Conservation (phyloP, 2,888 invertebrate species). For the Xanthia icteritia region DNA sequence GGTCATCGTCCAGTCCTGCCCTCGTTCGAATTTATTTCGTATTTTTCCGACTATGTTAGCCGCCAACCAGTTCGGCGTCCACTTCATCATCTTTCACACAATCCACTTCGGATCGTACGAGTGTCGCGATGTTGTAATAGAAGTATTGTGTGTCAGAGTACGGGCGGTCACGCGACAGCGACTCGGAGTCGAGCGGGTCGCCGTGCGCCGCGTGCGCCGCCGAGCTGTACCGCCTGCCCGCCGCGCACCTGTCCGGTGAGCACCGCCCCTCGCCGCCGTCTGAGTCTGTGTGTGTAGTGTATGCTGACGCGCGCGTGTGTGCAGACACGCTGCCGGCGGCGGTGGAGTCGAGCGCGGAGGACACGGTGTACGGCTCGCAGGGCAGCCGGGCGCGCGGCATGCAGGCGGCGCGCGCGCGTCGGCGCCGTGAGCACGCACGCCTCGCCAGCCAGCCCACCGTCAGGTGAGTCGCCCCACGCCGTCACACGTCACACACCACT, state of each 20-base stretch:
- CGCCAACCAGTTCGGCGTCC: background rate
- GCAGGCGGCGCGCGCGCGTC: conserved; percentile 55
- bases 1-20: background rate
- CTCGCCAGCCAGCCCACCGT: conserved; percentile 68
- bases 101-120: background rate
- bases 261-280: too few species aligned
- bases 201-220: conserved; percentile 85
- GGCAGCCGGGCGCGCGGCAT: conserved; percentile 42
- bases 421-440: conserved; percentile 70
- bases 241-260: conserved; percentile 75
- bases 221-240: conserved; percentile 78
- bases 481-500: too few species aligned
- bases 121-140: background rate
- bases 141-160: conserved; percentile 66
- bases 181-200: conserved; percentile 85
- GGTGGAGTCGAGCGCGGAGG: conserved; percentile 79
- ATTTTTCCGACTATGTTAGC: background rate
- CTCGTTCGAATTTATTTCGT: background rate
- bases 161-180: conserved; percentile 77
- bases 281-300: conserved; percentile 57
- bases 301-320: conserved; percentile 4
- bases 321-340: conserved; percentile 76
- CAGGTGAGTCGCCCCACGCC: conserved; percentile 67
- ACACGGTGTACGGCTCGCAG: conserved; percentile 71
- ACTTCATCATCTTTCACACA: background rate